phyloP scores from a whole-genome alignment of 1,140 invertebrate genomes.

The Liolophura sinensis region DNA sequence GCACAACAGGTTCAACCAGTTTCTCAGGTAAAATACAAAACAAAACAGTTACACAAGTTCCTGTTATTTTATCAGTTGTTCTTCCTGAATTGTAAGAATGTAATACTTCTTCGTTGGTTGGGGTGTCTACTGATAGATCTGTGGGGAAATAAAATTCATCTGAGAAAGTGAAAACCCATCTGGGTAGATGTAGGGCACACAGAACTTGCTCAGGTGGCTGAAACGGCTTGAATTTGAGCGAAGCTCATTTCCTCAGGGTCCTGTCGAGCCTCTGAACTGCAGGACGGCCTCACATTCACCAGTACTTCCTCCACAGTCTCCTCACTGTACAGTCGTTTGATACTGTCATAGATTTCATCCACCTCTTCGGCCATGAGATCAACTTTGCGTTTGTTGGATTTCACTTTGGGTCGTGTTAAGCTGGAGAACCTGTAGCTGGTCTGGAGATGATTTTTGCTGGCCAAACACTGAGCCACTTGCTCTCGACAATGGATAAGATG shows the following conservation, averaged over 20 bases:
- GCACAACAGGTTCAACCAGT: too few relatives aligned
- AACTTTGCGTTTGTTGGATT: constrained; percentile 45
- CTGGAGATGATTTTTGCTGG: constrained; percentile 9
- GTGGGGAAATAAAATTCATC: too few relatives aligned
- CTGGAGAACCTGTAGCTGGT: constrained; percentile 9
- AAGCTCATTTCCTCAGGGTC: constrained; percentile 25
- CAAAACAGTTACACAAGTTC: too few relatives aligned
- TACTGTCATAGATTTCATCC: constrained; percentile 55
- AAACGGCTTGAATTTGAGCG: constrained; percentile 1
- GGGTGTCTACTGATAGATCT: too few relatives aligned
- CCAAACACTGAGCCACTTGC: constrained; percentile 34
- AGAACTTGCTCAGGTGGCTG: constrained; percentile 14
- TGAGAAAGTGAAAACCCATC: too few relatives aligned
- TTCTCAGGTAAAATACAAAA: too few relatives aligned
- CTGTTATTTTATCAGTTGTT: too few relatives aligned
- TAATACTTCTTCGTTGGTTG: too few relatives aligned
- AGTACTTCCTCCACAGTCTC: constrained; percentile 23
- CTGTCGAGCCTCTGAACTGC: constrained; percentile 41
- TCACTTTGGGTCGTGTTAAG: constrained; percentile 14
- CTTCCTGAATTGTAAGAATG: too few relatives aligned
- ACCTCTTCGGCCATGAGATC: constrained; percentile 30
- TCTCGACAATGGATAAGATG: constrained; percentile 52
- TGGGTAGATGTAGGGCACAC: constrained; percentile 6
- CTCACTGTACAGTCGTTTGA: constrained; percentile 56
- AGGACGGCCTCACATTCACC: constrained; percentile 29